Conservation (phyloP, 2,888 invertebrate genomes). For the Synergus japonicus region DNA sequence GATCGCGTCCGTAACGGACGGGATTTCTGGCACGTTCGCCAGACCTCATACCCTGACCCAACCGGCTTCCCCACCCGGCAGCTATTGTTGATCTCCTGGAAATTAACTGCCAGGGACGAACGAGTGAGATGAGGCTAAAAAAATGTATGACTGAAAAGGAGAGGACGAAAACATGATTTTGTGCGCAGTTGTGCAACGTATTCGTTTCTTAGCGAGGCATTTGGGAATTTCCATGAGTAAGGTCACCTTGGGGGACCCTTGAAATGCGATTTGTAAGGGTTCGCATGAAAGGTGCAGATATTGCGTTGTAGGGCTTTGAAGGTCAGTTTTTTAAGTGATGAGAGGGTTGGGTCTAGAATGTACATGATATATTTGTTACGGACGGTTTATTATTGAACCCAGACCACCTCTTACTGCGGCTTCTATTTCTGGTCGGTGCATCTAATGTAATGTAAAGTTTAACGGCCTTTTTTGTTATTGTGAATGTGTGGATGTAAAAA, state of each 20-base stretch:
- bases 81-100: conserved; percentile 14
- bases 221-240: conserved; percentile 36
- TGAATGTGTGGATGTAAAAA: too few species aligned
- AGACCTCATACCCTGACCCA: conserved; percentile 58
- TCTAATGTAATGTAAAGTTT: conserved; percentile 1
- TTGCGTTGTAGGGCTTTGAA: not conserved
- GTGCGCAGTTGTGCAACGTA: not conserved
- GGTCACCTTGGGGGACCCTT: conserved; percentile 34
- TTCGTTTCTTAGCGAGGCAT: not conserved
- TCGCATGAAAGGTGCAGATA: not conserved
- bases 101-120: conserved; percentile 43
- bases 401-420: not conserved
- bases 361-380: not conserved
- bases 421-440: conserved; percentile 3
- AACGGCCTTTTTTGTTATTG: not conserved
- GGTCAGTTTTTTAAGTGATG: not conserved
- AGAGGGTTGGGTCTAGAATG: not conserved
- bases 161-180: conserved; percentile 7
- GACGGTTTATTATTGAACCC: conserved; percentile 2
- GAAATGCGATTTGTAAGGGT: conserved; percentile 30
- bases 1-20: conserved; percentile 65
- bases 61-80: conserved; percentile 49
- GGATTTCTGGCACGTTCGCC: conserved; percentile 73
- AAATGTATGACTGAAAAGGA: not conserved
- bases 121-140: conserved; percentile 15